Conservation (phyloP, 2,797 vertebrate species). For the Cirrhinus mrigala region DNA sequence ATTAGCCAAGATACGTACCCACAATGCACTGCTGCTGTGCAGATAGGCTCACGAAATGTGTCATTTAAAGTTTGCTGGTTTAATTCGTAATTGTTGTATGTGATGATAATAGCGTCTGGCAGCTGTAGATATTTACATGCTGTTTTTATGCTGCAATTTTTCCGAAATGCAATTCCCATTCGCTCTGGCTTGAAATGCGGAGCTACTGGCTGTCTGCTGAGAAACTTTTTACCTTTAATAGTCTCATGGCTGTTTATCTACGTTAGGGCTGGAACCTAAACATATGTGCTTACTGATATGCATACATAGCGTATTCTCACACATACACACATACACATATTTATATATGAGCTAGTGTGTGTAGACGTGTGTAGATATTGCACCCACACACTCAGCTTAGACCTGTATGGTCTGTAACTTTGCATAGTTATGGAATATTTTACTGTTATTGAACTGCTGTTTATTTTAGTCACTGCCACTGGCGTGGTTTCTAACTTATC, state of each 20-base stretch:
- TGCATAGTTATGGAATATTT: not conserved
- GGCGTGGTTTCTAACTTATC: not conserved
- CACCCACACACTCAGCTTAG: not conserved
- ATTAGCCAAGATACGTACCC: not conserved
- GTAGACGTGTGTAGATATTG: slow-evolving; percentile 30
- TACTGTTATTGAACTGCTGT: not conserved
- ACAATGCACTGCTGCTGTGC: slow-evolving; percentile 15
- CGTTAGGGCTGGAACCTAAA: not conserved
- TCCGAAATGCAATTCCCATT: slow-evolving; percentile 7
- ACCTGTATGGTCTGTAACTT: not conserved
- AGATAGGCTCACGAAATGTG: slow-evolving; percentile 24
- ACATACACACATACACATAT: not conserved
- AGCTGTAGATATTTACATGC: slow-evolving; percentile 33
- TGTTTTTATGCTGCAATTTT: slow-evolving; percentile 13
- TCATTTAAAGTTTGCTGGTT: slow-evolving; percentile 33
- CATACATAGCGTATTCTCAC: not conserved
- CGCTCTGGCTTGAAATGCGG: not conserved
- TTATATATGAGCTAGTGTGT: not conserved
- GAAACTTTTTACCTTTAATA: slow-evolving; percentile 3
- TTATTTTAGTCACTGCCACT: not conserved
- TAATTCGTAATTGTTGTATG: slow-evolving; percentile 14
- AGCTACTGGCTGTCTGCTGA: slow-evolving; percentile 17
- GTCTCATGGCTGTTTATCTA: not conserved
- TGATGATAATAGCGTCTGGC: slow-evolving; percentile 23
- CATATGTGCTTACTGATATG: slow-evolving; percentile 17